Base-by-base conservation (phyloP, 2,888 invertebrate species). In the Hedychridium roseum region DNA sequence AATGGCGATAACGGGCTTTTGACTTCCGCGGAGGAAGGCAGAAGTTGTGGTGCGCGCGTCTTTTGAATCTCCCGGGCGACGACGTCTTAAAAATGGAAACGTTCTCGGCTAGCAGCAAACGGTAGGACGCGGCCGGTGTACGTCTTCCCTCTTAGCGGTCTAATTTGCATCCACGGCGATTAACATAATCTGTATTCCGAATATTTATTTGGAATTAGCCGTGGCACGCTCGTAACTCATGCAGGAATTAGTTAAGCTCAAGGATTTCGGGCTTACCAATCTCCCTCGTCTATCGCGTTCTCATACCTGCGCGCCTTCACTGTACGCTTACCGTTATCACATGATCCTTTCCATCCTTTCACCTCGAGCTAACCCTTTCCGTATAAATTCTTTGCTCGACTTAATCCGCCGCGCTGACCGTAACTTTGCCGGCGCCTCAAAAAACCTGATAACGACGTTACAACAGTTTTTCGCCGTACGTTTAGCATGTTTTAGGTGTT, bases 181-280 rank as follows among this genome's bases (percentile, higher is more conserved):
- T 78, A 78, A 68, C 78, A 76, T 78, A 78, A 78, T 78, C 78
- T 78, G 77, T 73, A 74, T 75, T 69, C 68, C 67, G 76, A 77
- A 78, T 78, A 78, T 78, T 78, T 78, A 78, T 78, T 74, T 68
- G 77, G 75, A 73, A 78, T 78, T 78, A 78, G 73, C 70, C 64
- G 70, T 57, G 65, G 67, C 63, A 60, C 52, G 68, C 68, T 66
- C 74, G 72, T 78, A 74, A 74, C 66, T 78, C 77, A 77, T 75
- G 69, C 58, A 63, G 73, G 76, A 72, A 76, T 76, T 76, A 76
- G 76, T 75, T 74, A 73, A 76, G 75, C 75, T 72, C 67, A 64
- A 72, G 75, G 76, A 76, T 76, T 76, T 72, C 58, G 72, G 66
- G 66, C 68, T 73, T 68, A 66, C 61, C 67, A 57, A 64, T 65